These are phyloP conservation scores for Axis porcinus DNA, from an alignment of 2,113 vertebrate species.

Conservation along the genomic window DNA sequence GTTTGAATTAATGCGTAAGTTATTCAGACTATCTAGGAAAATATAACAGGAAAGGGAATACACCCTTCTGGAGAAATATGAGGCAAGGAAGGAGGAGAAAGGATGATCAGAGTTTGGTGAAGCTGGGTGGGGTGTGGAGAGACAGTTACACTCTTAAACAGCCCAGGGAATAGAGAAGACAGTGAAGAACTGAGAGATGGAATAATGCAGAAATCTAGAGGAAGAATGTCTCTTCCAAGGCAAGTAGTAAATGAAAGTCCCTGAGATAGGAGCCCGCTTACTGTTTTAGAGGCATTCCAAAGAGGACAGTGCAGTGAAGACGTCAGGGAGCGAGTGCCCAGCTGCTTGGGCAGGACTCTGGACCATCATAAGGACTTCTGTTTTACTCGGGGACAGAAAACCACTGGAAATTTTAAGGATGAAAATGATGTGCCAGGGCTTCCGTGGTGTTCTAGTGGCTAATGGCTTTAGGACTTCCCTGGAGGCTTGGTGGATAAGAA, in stretches of 20 bases:
- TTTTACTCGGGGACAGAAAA: neutral
- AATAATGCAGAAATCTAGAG: neutral
- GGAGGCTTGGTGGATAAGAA: neutral
- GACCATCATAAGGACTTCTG: neutral
- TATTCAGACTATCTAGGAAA: neutral
- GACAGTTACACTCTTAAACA: neutral
- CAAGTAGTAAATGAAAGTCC: neutral
- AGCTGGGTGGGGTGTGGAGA: neutral
- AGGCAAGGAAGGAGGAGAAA: neutral
- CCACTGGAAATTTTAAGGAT: neutral
- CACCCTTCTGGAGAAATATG: neutral
- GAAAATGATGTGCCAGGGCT: neutral
- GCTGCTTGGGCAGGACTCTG: neutral
- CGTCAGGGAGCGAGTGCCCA: neutral
- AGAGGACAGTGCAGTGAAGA: neutral
- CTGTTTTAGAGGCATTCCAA: neutral
- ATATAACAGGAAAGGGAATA: neutral
- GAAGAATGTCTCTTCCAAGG: neutral
- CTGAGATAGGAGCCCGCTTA: neutral
- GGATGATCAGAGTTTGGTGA: neutral
- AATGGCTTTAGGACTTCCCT: neutral
- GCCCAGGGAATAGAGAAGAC: neutral
- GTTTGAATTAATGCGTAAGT: neutral
- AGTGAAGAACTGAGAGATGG: neutral
- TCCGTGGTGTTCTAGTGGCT: neutral